A percentile compares a stretch with the other conserved stretches of the same genome.
phyloP scores from a whole-genome alignment of 1,140 invertebrate genomes.

The Theocolax elegans region DNA sequence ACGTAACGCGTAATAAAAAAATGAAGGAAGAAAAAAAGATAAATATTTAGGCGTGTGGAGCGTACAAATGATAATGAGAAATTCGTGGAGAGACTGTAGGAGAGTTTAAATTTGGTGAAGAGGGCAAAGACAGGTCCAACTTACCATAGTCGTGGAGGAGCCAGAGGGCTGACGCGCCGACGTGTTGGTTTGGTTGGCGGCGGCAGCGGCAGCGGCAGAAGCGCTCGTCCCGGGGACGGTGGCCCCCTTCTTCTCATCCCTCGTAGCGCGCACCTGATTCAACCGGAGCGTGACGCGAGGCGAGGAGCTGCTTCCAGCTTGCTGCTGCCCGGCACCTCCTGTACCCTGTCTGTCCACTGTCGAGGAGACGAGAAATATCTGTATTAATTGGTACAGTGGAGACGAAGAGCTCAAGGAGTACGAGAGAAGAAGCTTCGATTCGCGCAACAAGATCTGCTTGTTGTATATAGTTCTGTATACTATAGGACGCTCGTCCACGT shows the following conservation, averaged over 20 bases:
- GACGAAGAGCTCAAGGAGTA: too few relatives aligned
- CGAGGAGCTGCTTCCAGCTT: background rate
- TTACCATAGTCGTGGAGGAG: slow-evolving; percentile 18
- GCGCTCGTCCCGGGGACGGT: background rate
- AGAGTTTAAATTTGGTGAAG: too few relatives aligned
- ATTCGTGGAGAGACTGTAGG: background rate
- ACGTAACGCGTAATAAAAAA: too few relatives aligned
- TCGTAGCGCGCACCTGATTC: slow-evolving; percentile 67
- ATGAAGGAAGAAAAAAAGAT: too few relatives aligned
- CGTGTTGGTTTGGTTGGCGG: background rate
- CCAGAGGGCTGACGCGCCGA: slow-evolving; percentile 10
- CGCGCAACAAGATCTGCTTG: too few relatives aligned
- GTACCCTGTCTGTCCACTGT: slow-evolving; percentile 64
- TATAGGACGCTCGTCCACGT: background rate
- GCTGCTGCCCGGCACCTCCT: background rate
- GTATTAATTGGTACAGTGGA: too few relatives aligned
- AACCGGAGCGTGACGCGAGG: slow-evolving; percentile 72
- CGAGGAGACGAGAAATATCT: too few relatives aligned
- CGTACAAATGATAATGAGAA: too few relatives aligned
- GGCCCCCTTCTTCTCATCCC: slow-evolving; percentile 68
- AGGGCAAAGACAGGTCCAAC: too few relatives aligned
- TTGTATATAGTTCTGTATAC: too few relatives aligned
- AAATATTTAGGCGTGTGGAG: too few relatives aligned
- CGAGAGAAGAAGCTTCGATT: too few relatives aligned
- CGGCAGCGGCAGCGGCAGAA: background rate